phyloP scores from a whole-genome alignment of 2,888 invertebrate species.

The Myathropa florea region DNA sequence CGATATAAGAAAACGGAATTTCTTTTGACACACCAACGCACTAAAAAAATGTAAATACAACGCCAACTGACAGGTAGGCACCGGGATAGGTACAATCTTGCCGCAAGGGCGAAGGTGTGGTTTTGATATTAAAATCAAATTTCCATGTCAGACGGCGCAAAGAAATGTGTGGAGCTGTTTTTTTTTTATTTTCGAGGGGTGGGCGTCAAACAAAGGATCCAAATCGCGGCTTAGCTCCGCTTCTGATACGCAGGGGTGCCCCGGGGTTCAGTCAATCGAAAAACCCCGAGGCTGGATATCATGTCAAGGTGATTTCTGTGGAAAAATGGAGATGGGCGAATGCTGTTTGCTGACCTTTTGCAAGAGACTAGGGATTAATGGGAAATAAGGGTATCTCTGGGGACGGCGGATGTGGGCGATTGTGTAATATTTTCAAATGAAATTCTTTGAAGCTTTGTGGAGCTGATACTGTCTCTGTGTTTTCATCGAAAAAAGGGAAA shows the following conservation, averaged over 20 bases:
- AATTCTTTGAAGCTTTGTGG: not conserved
- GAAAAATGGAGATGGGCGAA: not conserved
- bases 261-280: not conserved
- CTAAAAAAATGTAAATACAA: not conserved
- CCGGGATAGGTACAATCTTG: not conserved
- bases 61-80: not conserved
- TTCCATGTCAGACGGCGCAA: not conserved
- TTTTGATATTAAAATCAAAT: constrained; percentile 20
- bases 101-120: not conserved
- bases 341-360: not conserved
- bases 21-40: constrained; percentile 32
- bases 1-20: constrained; percentile 33
- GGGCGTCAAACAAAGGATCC: not conserved
- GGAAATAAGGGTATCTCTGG: not conserved
- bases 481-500: too few species aligned
- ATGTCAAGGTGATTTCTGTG: not conserved
- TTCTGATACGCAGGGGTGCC: not conserved
- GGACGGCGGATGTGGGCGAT: not conserved
- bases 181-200: not conserved
- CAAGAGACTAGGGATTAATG: too few species aligned
- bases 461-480: too few species aligned
- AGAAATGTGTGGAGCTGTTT: not conserved
- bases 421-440: not conserved
- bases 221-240: not conserved
- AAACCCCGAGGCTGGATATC: not conserved